Percentiles rank a stretch among this genome's conserved stretches.
phyloP scores from a whole-genome alignment of 2,113 vertebrate genomes.

The Fregata magnificens region DNA sequence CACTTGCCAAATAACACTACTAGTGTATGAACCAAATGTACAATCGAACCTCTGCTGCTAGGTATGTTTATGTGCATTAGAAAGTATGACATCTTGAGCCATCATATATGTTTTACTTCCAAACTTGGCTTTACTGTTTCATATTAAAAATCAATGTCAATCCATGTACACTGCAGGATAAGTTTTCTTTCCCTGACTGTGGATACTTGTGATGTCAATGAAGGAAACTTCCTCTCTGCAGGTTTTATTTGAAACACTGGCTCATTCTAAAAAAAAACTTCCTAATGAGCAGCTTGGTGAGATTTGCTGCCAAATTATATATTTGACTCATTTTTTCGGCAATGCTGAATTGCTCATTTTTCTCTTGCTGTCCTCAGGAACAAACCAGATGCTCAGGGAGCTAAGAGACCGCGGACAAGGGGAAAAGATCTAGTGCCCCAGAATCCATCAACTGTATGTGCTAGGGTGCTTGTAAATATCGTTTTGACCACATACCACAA shows the following conservation, averaged over 20 bases:
- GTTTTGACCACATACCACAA: background rate
- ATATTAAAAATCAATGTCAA: background rate
- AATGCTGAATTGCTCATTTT: background rate
- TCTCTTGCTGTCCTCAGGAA: background rate
- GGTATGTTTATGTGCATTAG: background rate
- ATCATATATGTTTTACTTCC: background rate
- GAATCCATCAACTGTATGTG: background rate
- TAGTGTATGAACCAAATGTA: background rate
- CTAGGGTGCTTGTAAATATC: background rate
- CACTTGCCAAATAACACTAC: background rate
- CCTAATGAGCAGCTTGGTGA: background rate
- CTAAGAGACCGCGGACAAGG: background rate
- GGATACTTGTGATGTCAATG: background rate
- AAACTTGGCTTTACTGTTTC: background rate
- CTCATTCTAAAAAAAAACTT: background rate
- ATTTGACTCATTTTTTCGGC: background rate
- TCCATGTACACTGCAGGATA: background rate
- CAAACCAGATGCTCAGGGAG: background rate
- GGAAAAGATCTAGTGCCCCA: background rate
- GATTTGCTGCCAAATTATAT: background rate
- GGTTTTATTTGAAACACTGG: background rate
- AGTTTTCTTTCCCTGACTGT: background rate
- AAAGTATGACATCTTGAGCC: background rate
- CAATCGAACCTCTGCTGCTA: background rate
- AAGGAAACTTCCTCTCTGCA: background rate